These are phyloP conservation scores for Phorcus lineatus DNA, from an alignment of 2,888 invertebrate genomes.

Conservation along the genomic window DNA sequence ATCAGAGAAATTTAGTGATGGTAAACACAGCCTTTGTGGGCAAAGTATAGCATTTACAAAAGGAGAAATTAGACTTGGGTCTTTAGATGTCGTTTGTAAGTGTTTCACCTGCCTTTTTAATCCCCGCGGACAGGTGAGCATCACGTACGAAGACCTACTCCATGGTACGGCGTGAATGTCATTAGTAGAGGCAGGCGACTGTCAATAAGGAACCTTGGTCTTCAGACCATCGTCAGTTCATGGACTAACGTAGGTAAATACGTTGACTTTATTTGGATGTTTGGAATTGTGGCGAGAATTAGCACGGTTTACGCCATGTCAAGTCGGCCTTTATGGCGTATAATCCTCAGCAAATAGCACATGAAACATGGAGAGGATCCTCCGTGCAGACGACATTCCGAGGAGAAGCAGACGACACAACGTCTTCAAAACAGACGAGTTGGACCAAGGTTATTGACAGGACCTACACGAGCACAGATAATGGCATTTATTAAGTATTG, in stretches of 20 bases:
- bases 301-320: constrained; percentile 16
- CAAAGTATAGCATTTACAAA: not conserved
- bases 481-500: not conserved
- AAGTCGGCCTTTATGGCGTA: constrained; percentile 3
- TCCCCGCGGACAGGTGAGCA: not conserved
- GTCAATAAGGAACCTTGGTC: not conserved
- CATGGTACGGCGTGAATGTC: constrained; percentile 18
- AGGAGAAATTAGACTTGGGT: not conserved
- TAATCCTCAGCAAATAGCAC: constrained; percentile 15
- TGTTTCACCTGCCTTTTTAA: constrained; percentile 9
- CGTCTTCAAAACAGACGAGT: not conserved
- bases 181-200: not conserved
- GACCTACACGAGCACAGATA: not conserved
- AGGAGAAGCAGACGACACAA: not conserved
- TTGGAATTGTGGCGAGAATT: constrained; percentile 19
- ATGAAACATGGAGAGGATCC: not conserved
- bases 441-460: not conserved
- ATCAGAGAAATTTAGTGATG: not conserved
- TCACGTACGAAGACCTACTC: not conserved
- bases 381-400: constrained; percentile 1
- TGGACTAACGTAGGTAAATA: constrained; percentile 21
- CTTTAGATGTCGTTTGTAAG: not conserved
- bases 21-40: not conserved
- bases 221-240: not conserved
- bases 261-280: constrained; percentile 18